Evolutionary conservation across 1,140 invertebrate genomes (phyloP).

Genomic region (Lamellibrachia luymesi): DNA sequence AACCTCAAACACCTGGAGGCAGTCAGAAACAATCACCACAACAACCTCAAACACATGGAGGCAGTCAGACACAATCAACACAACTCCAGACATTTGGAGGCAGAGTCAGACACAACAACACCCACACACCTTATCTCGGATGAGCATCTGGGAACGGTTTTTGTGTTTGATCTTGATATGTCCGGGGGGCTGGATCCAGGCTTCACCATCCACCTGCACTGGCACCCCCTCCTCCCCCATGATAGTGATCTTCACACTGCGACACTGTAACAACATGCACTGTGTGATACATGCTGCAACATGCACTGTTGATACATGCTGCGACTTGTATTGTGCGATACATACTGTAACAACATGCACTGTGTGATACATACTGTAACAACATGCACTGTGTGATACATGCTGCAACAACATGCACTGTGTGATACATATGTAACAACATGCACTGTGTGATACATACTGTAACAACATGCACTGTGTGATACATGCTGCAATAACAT

Average conservation of each 20-base stretch:
- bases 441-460: no score
- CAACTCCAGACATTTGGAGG: background rate
- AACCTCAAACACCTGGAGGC: background rate
- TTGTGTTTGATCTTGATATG: slow-evolving; percentile 94
- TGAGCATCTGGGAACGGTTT: slow-evolving; percentile 94
- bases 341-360: background rate
- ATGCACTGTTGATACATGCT: background rate
- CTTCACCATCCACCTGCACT: slow-evolving; percentile 94
- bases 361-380: background rate
- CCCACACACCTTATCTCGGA: slow-evolving; percentile 70
- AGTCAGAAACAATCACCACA: background rate
- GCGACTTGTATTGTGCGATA: background rate
- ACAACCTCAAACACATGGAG: background rate
- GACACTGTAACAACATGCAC: slow-evolving; percentile 65
- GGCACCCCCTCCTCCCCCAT: slow-evolving; percentile 74
- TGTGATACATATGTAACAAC: background rate
- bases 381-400: background rate
- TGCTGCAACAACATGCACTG: background rate
- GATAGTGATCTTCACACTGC: slow-evolving; percentile 92
- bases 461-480: no score
- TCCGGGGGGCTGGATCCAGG: slow-evolving; percentile 96
- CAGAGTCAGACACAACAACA: background rate
- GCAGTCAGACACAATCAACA: background rate
- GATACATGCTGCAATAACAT: no score
- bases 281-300: background rate